Evolutionary conservation across 2,797 vertebrate species (phyloP), one percentile per base, ranked within the genome.

Genomic region (Malacoctenus gilli): DNA sequence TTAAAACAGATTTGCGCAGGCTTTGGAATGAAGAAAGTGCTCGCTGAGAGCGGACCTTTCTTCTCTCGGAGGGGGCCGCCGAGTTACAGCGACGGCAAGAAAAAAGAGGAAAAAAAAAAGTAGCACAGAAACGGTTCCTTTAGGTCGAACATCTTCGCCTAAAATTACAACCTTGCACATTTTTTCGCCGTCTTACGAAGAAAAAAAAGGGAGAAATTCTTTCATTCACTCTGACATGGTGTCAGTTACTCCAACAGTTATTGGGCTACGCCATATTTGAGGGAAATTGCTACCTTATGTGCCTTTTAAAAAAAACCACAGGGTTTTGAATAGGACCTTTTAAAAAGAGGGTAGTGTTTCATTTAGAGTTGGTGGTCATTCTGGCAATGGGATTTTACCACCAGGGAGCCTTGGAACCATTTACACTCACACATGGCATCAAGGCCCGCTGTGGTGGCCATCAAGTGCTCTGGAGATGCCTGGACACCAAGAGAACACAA

Each of bases 371-470:
- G 84, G 87, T 90, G 89, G 90, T 91, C 87, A 90, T 86, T 89
- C 68, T 77, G 85, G 83, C 79, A 68, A 86, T 69, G 80, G 40
- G 72, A 89, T 80, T 86, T 87, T 85, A 87, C 89, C 89, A 80
- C 87, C 83, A 57, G 68, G 64, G 65, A 84, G 76, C 86, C 85
- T 90, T 90, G 85, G 87, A 90, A 85, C 79, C 84, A 89, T 88
- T 89, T 85, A 76, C 79, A 76, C 89, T 85, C 87, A 89, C 90
- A 92, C 88, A 92, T 92, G 91, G 90, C 85, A 88, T 87, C 88
- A 91, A 91, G 87, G 82, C 84, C 77, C 55, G 75, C 77, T 91
- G 85, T 84, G 87, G 87, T 85, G 83, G 84, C 72, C 78, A 91
- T 91, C 83, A 85, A 86, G 88, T 85, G 72, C 84, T 79, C 72